Conservation (phyloP, 2,888 invertebrate species). For the Trissoscelio sp. region DNA sequence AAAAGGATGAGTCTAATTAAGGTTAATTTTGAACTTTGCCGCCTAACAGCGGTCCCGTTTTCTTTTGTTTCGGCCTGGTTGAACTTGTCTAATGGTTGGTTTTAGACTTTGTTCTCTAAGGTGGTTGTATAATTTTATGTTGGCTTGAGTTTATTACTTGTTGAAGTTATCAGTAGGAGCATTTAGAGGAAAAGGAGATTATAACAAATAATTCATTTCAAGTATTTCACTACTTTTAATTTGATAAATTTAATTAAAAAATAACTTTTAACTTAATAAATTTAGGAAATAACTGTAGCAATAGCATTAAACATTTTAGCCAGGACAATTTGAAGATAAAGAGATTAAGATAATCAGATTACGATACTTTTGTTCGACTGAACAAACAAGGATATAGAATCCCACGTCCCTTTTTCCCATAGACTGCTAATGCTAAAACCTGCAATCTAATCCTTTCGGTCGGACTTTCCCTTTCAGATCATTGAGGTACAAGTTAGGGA, state of each 20-base stretch:
- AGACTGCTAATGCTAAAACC: constrained; percentile 7
- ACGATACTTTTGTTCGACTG: not conserved
- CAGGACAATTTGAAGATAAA: not conserved
- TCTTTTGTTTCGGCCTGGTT: constrained; percentile 23
- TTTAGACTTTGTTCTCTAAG: not conserved
- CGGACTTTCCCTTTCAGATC: constrained; percentile 41
- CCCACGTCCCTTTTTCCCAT: constrained; percentile 15
- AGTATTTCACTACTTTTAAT: no score
- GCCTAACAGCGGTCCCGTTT: constrained; percentile 18
- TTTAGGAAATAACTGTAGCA: no score
- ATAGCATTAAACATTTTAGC: no score
- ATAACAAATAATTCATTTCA: no score
- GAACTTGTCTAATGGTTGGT: constrained; percentile 12
- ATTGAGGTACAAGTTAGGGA: constrained; percentile 24
- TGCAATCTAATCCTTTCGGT: constrained; percentile 40
- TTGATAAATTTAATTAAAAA: no score
- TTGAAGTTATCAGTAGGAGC: no score
- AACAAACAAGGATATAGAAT: not conserved
- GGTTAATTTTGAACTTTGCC: constrained; percentile 49
- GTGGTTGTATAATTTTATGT: not conserved
- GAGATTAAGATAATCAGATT: not conserved
- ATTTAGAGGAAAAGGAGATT: no score
- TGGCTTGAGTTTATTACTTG: not conserved
- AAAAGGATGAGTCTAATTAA: constrained; percentile 54
- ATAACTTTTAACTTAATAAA: no score